Evolutionary conservation across 2,113 vertebrate species (phyloP).

Genomic region (Capreolus pygargus): DNA sequence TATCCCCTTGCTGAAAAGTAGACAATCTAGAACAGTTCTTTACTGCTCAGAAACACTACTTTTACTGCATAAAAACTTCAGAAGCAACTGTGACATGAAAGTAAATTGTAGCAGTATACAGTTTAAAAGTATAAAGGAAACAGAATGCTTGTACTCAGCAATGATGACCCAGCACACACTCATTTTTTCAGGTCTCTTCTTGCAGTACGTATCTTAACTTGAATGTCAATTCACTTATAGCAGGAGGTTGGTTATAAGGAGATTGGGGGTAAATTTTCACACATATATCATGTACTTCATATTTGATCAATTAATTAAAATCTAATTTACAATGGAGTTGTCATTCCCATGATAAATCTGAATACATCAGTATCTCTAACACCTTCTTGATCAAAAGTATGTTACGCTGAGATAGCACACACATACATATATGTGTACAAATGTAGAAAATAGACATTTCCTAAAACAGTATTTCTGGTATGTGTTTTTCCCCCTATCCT

Average conservation of each 20-base stretch:
- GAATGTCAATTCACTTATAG: not conserved
- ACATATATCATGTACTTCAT: not conserved
- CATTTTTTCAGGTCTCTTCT: not conserved
- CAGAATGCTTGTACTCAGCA: not conserved
- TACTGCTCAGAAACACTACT: not conserved
- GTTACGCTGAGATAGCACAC: not conserved
- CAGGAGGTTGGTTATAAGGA: not conserved
- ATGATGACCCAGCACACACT: not conserved
- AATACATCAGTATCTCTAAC: not conserved
- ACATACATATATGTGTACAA: not conserved
- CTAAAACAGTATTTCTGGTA: not conserved
- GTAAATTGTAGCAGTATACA: not conserved
- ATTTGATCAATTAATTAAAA: constrained; percentile 7
- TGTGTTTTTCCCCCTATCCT: not conserved
- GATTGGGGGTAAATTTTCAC: not conserved
- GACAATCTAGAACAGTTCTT: not conserved
- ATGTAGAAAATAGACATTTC: not conserved
- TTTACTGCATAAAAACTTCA: not conserved
- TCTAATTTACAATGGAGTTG: not conserved
- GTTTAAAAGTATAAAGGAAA: not conserved
- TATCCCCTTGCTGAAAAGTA: not conserved
- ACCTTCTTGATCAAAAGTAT: not conserved
- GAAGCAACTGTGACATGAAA: not conserved
- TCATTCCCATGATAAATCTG: not conserved
- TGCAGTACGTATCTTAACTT: not conserved